Conservation (phyloP, 2,888 invertebrate genomes). For the Euspilapteryx auroguttella region DNA sequence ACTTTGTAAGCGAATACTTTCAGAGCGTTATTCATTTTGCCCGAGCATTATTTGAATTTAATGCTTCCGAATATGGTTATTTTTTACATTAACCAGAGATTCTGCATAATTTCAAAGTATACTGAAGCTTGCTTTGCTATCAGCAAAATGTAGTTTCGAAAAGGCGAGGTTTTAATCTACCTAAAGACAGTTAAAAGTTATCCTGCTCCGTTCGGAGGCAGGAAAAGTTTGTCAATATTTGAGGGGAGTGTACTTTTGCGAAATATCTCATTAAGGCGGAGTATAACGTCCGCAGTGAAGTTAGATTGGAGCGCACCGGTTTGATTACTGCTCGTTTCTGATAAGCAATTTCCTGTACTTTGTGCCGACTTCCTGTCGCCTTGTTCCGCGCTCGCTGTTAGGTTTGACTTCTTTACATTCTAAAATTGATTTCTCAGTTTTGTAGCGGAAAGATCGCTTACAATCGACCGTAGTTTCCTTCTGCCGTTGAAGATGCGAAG, state of each 20-base stretch:
- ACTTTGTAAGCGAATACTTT: constrained; percentile 43
- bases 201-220: constrained; percentile 9
- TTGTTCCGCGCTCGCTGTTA: constrained; percentile 4
- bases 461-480: constrained; percentile 3
- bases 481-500: too few species aligned
- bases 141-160: constrained; percentile 2
- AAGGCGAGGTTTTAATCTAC: constrained; percentile 20
- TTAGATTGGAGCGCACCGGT: constrained; percentile 35
- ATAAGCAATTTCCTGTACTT: constrained; percentile 57
- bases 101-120: too few species aligned
- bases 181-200: constrained; percentile 18
- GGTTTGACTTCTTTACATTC: constrained; percentile 9
- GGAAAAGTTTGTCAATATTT: constrained; percentile 32
- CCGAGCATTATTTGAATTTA: constrained; percentile 52
- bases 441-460: constrained; percentile 1
- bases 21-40: constrained; percentile 49
- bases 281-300: constrained; percentile 25
- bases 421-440: constrained; percentile 30
- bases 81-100: too few species aligned
- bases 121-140: too few species aligned
- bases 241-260: constrained; percentile 18
- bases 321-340: constrained; percentile 36
- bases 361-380: constrained; percentile 32
- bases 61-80: constrained; percentile 33
- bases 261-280: constrained; percentile 38